Evolutionary conservation across 2,888 invertebrate genomes (phyloP), one percentile per base, ranked within the genome.

Genomic region (Deilephila elpenor): DNA sequence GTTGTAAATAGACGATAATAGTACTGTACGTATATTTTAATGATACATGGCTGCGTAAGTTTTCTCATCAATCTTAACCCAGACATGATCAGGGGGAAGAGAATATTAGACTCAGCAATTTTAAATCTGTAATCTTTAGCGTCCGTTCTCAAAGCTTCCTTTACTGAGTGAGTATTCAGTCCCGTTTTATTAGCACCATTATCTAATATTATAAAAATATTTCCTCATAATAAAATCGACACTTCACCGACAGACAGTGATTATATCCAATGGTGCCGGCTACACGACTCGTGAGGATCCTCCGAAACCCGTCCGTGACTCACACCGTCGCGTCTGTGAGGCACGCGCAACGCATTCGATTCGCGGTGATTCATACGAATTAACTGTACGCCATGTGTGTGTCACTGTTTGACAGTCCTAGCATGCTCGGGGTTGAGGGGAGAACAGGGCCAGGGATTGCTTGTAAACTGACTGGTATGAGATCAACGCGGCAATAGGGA

Each of bases 351-450:
- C 73, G 74, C 72, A 76, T 77, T 74, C 77, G 72, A 59, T 71
- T 74, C 76, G 77, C 53, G 75, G 67, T 81, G 80, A 80, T 79
- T 80, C 80, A 81, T 76, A 44, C 75, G 73, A 75, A 77, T 77
- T 78, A 76, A 79, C 79, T 77, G 78, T 79, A 76, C 53, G 64
- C 70, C 73, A 71, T 73, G 72, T 74, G n/a, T 34, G 73, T 53
- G 44, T 51, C 44, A 25, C 19, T n/a, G 37, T 34, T 67, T 67
- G 51, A 25, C 67, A 67, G 67, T 67, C 5, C 44, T 1, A 14
- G 25, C 67, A 44, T 25, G 51, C 20, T 14, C 3, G 11, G 37
- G 44, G 25, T 25, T 29, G 4, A 17, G 17, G 60, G 29, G 11
- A 17, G 29, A 5, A 44, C 20, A n/a, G 67, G 25, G 44, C 51